Percentiles rank a stretch among this genome's conserved stretches.
These are phyloP conservation scores for Cynodonichthys magdalenae DNA, from an alignment of 2,797 vertebrate species.

Conservation along the genomic window DNA sequence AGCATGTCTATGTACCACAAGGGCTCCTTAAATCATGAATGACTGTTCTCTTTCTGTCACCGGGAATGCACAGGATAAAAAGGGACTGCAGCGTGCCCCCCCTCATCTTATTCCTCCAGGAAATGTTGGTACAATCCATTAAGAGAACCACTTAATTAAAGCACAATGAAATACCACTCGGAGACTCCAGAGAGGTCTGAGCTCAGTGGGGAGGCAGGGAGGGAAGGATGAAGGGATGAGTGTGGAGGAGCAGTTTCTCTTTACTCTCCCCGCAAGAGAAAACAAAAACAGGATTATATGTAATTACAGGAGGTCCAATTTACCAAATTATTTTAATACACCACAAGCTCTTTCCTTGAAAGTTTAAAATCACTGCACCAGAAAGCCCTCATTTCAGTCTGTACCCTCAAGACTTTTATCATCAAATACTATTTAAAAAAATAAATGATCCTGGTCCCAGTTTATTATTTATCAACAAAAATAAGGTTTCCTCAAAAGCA, in stretches of 20 bases:
- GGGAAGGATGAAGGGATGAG: conserved; percentile 6
- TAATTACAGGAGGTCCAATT: conserved; percentile 27
- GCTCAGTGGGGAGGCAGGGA: conserved; percentile 21
- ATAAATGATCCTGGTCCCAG: background rate
- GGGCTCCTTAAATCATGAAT: conserved; percentile 73
- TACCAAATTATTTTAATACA: no score
- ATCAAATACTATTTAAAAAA: no score
- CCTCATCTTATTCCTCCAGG: conserved; percentile 47
- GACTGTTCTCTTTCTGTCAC: conserved; percentile 76
- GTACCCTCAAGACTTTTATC: no score
- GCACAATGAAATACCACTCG: conserved; percentile 75
- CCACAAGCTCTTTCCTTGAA: no score
- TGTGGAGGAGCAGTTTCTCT: conserved; percentile 28
- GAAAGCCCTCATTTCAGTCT: no score
- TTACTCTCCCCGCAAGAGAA: conserved; percentile 25
- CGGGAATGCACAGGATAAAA: conserved; percentile 56
- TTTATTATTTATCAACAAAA: background rate
- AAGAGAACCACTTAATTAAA: conserved; percentile 80
- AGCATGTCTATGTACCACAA: conserved; percentile 58
- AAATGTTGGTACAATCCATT: conserved; percentile 75
- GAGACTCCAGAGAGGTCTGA: conserved; percentile 62
- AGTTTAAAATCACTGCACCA: no score
- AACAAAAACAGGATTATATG: conserved; percentile 52
- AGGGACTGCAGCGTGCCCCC: conserved; percentile 50
- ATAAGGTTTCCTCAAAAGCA: background rate